Conservation (phyloP, 1,140 invertebrate genomes). For the Lordiphosa mommai region DNA sequence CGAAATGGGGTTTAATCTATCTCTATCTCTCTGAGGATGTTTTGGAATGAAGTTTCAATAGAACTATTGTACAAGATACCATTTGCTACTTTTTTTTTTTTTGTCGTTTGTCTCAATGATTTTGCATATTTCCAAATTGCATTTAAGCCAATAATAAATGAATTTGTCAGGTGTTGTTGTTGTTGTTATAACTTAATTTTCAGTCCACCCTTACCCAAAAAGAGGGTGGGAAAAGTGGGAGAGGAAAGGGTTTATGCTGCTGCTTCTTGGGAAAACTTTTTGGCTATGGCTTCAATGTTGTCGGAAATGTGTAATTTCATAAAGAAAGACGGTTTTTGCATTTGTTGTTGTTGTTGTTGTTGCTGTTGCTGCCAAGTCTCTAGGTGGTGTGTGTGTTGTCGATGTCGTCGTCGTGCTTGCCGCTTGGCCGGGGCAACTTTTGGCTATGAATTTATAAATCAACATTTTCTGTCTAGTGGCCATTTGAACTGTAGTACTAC, state of each 20-base stretch:
- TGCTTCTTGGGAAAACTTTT: slow-evolving; percentile 34
- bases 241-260: slow-evolving; percentile 18
- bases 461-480: slow-evolving; percentile 67
- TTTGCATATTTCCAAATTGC: slow-evolving; percentile 76
- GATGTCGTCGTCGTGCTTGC: slow-evolving; percentile 39
- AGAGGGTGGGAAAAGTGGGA: not conserved
- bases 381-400: slow-evolving; percentile 38
- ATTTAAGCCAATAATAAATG: slow-evolving; percentile 42
- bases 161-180: slow-evolving; percentile 34
- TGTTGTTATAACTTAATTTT: slow-evolving; percentile 49
- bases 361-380: slow-evolving; percentile 42
- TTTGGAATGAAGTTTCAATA: slow-evolving; percentile 51
- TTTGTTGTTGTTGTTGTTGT: slow-evolving; percentile 37
- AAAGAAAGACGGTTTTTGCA: slow-evolving; percentile 69
- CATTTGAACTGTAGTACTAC: slow-evolving; percentile 30
- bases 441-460: slow-evolving; percentile 76
- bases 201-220: slow-evolving; percentile 11
- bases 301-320: slow-evolving; percentile 77
- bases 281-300: slow-evolving; percentile 57
- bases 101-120: slow-evolving; percentile 62
- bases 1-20: slow-evolving; percentile 39
- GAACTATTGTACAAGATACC: slow-evolving; percentile 78
- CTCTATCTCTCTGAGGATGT: slow-evolving; percentile 43
- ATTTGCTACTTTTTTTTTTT: slow-evolving; percentile 67
- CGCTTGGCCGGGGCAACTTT: slow-evolving; percentile 70